Conservation (phyloP, 2,797 vertebrate species). For the Poliocrania exsul region DNA sequence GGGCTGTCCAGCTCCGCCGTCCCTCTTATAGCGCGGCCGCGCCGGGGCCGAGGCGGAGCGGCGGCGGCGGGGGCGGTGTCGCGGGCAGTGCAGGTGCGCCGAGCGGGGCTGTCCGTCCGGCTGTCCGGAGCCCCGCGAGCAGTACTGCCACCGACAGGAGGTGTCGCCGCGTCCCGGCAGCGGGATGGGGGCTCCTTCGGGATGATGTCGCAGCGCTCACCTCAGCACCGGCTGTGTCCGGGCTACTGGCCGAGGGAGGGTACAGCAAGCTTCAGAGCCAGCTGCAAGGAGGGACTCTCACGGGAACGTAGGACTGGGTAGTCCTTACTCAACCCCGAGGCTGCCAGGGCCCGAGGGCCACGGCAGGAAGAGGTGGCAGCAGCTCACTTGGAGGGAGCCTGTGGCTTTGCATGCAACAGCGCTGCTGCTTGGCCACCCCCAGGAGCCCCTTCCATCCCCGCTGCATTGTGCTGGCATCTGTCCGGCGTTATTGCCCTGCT, state of each 20-base stretch:
- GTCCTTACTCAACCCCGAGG: neutral
- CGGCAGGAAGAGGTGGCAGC: neutral
- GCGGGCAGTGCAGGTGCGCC: neutral
- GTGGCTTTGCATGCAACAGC: accelerated
- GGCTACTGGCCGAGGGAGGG: neutral
- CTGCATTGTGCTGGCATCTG: accelerated
- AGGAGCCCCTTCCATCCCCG: neutral
- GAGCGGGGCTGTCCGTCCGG: neutral
- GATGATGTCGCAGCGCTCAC: accelerated
- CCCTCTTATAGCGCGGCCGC: neutral
- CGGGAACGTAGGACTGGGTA: accelerated
- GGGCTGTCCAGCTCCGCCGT: accelerated
- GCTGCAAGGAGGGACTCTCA: accelerated
- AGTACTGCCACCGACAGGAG: accelerated
- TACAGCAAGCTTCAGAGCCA: accelerated
- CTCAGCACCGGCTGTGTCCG: accelerated
- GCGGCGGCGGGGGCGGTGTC: neutral
- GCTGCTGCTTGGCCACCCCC: accelerated
- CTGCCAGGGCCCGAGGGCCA: accelerated
- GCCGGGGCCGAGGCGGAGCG: neutral
- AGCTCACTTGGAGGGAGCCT: accelerated
- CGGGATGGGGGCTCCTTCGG: accelerated
- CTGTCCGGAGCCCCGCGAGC: accelerated
- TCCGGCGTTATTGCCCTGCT: neutral
- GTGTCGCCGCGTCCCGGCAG: accelerated